Percentiles rank a stretch among this genome's conserved stretches.
Evolutionary conservation across 2,113 vertebrate genomes (phyloP).

Genomic region (Sorex araneus): DNA sequence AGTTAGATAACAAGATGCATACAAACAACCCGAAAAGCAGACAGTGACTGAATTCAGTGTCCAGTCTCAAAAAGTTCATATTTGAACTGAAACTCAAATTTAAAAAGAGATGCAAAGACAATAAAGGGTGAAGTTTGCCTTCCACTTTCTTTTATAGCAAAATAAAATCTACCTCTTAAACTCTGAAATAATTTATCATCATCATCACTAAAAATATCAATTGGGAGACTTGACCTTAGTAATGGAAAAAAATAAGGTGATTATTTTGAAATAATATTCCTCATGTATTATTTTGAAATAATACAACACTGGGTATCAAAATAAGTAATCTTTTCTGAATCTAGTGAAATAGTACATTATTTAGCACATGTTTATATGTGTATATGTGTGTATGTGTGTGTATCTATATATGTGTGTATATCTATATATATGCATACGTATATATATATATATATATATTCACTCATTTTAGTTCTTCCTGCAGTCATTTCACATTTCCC

Average conservation of each 20-base stretch:
- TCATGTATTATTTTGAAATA: slow-evolving; percentile 2
- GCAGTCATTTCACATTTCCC: neutral
- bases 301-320: neutral
- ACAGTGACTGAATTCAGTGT: neutral
- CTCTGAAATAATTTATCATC: neutral
- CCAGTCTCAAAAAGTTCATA: neutral
- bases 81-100: neutral
- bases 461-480: slow-evolving; percentile 20
- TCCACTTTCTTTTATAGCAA: slow-evolving; percentile 32
- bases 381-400: neutral
- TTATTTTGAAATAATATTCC: neutral
- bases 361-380: neutral
- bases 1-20: slow-evolving; percentile 15
- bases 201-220: neutral
- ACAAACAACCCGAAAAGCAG: neutral
- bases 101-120: neutral
- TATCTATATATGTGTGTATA: neutral
- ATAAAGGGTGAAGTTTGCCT: slow-evolving; percentile 16
- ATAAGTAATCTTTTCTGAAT: neutral
- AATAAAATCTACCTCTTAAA: neutral
- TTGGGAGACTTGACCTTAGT: neutral
- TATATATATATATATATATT: neutral
- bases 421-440: neutral
- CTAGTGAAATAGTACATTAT: neutral
- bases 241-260: neutral